Evolutionary conservation across 2,888 invertebrate species (phyloP).

Genomic region (Coleophora flavipennella): DNA sequence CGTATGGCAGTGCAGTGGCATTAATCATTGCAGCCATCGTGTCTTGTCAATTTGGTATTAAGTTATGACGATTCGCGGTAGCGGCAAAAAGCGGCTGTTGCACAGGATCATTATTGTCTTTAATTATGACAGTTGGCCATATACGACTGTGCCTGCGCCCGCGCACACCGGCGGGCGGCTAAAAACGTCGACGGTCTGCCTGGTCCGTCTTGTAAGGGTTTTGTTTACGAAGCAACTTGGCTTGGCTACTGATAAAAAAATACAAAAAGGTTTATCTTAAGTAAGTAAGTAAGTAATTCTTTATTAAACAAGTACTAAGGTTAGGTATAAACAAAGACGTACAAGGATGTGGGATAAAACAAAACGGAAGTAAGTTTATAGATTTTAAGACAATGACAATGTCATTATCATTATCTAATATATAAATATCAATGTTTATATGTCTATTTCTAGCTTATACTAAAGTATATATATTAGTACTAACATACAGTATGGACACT

Average conservation of each 20-base stretch:
- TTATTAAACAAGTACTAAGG: too few species aligned
- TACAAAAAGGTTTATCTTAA: too few species aligned
- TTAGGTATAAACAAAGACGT: too few species aligned
- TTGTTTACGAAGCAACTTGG: constrained; percentile 35
- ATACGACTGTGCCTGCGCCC: constrained; percentile 51
- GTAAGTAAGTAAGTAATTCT: too few species aligned
- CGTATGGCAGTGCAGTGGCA: constrained; percentile 27
- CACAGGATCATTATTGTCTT: constrained; percentile 60
- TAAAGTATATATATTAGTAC: too few species aligned
- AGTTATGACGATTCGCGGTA: constrained; percentile 59
- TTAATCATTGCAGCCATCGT: constrained; percentile 31
- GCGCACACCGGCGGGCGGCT: constrained; percentile 23
- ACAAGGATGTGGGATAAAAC: too few species aligned
- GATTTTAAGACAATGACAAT: too few species aligned
- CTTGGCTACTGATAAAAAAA: constrained; percentile 44
- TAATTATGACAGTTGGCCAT: constrained; percentile 70
- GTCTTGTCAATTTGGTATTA: constrained; percentile 47
- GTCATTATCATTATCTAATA: too few species aligned
- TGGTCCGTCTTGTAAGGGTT: constrained; percentile 39
- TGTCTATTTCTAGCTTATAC: too few species aligned
- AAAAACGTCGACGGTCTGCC: constrained; percentile 48
- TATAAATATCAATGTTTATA: too few species aligned
- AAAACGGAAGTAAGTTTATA: too few species aligned
- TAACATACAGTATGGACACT: too few species aligned
- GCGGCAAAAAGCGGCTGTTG: constrained; percentile 47